Percentiles rank a stretch among this genome's conserved stretches.
Evolutionary conservation across 1,140 invertebrate species (phyloP).

Genomic region (Ceratoteleas bidentatus): DNA sequence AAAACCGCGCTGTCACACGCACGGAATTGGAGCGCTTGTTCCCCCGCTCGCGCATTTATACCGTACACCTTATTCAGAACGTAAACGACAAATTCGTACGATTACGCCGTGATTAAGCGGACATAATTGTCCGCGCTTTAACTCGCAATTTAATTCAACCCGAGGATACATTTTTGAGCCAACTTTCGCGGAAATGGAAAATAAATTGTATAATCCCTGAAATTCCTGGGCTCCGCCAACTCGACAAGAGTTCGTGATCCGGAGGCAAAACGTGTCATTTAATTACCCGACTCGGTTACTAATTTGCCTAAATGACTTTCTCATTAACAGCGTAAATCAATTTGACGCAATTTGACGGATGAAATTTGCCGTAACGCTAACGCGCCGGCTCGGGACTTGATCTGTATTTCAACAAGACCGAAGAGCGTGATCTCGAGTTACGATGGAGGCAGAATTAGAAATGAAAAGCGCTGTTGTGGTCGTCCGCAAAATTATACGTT

Average conservation of each 20-base stretch:
- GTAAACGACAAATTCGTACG: constrained; percentile 45
- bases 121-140: constrained; percentile 1
- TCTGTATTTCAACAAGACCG: constrained; percentile 35
- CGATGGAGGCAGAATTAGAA: constrained; percentile 59
- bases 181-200: constrained; percentile 26
- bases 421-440: constrained; percentile 60
- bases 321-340: constrained; percentile 59
- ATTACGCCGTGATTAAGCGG: constrained; percentile 22
- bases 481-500: constrained; percentile 74
- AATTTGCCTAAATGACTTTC: constrained; percentile 54
- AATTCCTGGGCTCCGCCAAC: constrained; percentile 19
- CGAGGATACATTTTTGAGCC: constrained; percentile 20
- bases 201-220: constrained; percentile 32
- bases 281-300: constrained; percentile 53
- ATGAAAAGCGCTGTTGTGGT: constrained; percentile 68
- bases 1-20: constrained; percentile 22
- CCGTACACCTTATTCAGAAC: constrained; percentile 54
- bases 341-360: constrained; percentile 59
- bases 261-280: constrained; percentile 46
- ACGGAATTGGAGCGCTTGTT: constrained; percentile 35
- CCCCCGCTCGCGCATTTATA: constrained; percentile 29
- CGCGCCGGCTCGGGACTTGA: no score
- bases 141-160: constrained; percentile 22
- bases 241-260: constrained; percentile 30
- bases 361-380: constrained; percentile 13